Percentiles rank a stretch among this genome's conserved stretches.
These are phyloP conservation scores for Megaleporinus macrocephalus DNA, from an alignment of 2,113 vertebrate genomes.

Conservation along the genomic window DNA sequence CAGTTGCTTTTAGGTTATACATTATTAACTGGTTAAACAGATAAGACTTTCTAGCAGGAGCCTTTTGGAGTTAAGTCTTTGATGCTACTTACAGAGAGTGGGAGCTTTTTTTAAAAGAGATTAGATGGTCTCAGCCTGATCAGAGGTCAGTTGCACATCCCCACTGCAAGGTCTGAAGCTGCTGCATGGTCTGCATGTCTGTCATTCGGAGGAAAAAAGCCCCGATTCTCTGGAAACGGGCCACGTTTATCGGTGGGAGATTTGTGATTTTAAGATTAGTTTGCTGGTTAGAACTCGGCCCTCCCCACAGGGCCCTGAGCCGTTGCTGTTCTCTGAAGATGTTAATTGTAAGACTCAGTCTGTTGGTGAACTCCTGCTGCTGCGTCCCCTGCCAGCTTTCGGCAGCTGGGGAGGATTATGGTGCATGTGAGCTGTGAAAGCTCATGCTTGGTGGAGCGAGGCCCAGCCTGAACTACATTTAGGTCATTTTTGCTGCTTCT, in stretches of 20 bases:
- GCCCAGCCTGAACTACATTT: constrained; percentile 58
- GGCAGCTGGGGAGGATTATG: constrained; percentile 71
- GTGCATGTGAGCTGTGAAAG: constrained; percentile 65
- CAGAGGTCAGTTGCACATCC: background rate
- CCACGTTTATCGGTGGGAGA: background rate
- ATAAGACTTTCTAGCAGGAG: too few relatives aligned
- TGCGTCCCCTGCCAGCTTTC: constrained; percentile 56
- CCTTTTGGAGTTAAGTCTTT: background rate
- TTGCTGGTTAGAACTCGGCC: background rate
- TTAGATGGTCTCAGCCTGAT: background rate
- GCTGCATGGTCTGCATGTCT: background rate
- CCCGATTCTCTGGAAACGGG: background rate
- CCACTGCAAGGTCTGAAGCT: background rate
- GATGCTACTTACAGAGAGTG: background rate
- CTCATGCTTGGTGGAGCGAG: constrained; percentile 62
- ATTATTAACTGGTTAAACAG: too few relatives aligned
- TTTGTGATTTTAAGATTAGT: constrained; percentile 9
- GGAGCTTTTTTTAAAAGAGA: background rate
- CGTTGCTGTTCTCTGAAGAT: constrained; percentile 7
- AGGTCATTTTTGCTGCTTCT: constrained; percentile 43
- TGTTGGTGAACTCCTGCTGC: constrained; percentile 49
- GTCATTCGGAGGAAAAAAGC: background rate
- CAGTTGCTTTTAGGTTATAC: too few relatives aligned
- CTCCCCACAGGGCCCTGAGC: background rate
- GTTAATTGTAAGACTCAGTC: constrained; percentile 30